These are phyloP conservation scores for Aproaerema taeniolella DNA, from an alignment of 2,888 invertebrate species.

Conservation along the genomic window DNA sequence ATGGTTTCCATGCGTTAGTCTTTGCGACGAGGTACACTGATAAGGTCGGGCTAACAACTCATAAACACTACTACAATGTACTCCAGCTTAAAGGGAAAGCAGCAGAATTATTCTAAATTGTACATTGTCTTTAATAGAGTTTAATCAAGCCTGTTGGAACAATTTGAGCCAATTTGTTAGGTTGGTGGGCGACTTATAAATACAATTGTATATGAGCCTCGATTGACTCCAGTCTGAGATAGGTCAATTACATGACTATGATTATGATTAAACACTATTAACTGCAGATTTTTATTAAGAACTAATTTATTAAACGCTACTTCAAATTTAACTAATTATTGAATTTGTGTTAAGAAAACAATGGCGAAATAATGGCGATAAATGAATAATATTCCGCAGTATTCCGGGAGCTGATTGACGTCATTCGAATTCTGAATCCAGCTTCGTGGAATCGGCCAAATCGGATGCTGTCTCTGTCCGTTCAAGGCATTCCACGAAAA, in stretches of 20 bases:
- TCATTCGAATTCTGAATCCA: slow-evolving; percentile 42
- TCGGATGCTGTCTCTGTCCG: slow-evolving; percentile 22
- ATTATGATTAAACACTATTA: neutral
- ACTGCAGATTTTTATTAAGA: neutral
- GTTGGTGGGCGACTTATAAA: slow-evolving; percentile 45
- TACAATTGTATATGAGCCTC: slow-evolving; percentile 38
- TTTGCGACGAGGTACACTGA: no score
- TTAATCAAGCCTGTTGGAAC: slow-evolving; percentile 56
- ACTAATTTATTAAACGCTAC: no score
- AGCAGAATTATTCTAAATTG: slow-evolving; percentile 9
- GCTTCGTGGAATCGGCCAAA: slow-evolving; percentile 44
- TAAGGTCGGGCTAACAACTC: neutral
- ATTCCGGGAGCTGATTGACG: slow-evolving; percentile 52
- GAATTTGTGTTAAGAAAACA: slow-evolving; percentile 28
- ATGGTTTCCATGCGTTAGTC: neutral
- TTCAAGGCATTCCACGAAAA: slow-evolving; percentile 39
- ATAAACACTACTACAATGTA: no score
- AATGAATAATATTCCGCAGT: slow-evolving; percentile 31
- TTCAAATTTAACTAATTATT: no score
- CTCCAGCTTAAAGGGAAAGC: slow-evolving; percentile 7
- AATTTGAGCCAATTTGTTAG: slow-evolving; percentile 57
- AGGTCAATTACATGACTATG: slow-evolving; percentile 41
- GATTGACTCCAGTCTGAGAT: slow-evolving; percentile 37
- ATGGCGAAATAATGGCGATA: slow-evolving; percentile 30
- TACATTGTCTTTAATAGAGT: slow-evolving; percentile 35